These are phyloP conservation scores for Stercorarius parasiticus DNA, from an alignment of 2,113 vertebrate species.

Conservation along the genomic window DNA sequence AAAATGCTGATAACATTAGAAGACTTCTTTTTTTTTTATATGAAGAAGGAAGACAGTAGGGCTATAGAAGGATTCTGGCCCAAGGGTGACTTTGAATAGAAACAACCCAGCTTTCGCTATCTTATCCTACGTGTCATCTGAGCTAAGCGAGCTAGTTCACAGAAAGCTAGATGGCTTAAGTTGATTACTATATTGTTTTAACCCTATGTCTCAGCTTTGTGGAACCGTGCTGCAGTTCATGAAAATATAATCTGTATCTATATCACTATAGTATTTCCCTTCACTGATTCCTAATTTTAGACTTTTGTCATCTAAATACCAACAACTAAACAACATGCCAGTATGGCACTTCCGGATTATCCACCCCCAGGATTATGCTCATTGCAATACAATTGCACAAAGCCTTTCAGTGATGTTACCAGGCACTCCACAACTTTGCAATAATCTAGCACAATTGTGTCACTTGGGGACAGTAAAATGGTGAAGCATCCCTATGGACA, in stretches of 20 bases:
- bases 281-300: background rate
- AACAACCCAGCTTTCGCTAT: background rate
- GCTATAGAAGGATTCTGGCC: background rate
- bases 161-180: background rate
- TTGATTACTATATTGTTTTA: background rate
- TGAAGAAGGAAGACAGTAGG: background rate
- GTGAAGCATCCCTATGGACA: background rate
- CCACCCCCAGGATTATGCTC: background rate
- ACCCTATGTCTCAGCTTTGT: background rate
- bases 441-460: background rate
- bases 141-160: background rate
- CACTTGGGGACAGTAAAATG: background rate
- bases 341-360: accelerated
- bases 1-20: background rate
- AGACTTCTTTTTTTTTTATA: too few species aligned
- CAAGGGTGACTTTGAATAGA: background rate
- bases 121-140: background rate
- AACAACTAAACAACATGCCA: background rate
- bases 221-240: background rate
- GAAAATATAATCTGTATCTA: background rate
- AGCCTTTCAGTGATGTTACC: background rate
- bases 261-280: background rate
- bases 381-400: background rate
- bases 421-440: background rate
- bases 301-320: background rate